Evolutionary conservation across 2,888 invertebrate species (phyloP), one percentile per base, ranked within the genome.

Genomic region (Apamea epomidion): DNA sequence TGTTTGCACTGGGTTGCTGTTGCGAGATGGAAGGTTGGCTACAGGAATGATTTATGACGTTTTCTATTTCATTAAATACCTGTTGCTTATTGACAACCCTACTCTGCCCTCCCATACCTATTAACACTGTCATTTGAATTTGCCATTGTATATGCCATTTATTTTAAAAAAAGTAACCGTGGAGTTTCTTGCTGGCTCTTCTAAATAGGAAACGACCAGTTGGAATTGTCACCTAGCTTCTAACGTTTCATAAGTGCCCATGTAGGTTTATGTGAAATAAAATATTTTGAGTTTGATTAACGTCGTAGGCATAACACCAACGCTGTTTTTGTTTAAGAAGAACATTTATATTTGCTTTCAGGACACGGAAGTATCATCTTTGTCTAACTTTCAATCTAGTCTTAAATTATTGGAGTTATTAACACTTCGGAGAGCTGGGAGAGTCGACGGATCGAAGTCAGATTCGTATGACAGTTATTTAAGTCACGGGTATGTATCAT

Each of bases 1-100:
- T 25, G 67, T 73, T 42, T 74, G 25, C 73, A 86, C 42, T 75
- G 29, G 6, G 8, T 58, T 60, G 3, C 10, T 51, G 42, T 7
- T 6, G 10, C 25, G 12, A 21, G 6, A 14, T 67, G 3, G 37
- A 25, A 65, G 37, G 25, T 37, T 65, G 10, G 10, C 10, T 65
- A 4, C 21, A 32, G 8, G 32, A 64, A 1, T 65, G 0, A 10
- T 8, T 29, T 16, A 62, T 16, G 58, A 25, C 25, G 10, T 58
- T 58, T 58, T 58, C 25, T 10, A 12, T 58, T 25, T 58, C 0
- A 58, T 51, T 45, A 45, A 45, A 12, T 21, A 54, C 7, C 8
- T 54, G 7, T 21, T 54, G 8, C 21, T 21, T 54, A 8, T 21
- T 54, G 54, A 21, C 54, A 54, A 54, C 54, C 54, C 58, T 12